Base-by-base conservation (phyloP, 2,888 invertebrate genomes). In the Coleophora deauratella region DNA sequence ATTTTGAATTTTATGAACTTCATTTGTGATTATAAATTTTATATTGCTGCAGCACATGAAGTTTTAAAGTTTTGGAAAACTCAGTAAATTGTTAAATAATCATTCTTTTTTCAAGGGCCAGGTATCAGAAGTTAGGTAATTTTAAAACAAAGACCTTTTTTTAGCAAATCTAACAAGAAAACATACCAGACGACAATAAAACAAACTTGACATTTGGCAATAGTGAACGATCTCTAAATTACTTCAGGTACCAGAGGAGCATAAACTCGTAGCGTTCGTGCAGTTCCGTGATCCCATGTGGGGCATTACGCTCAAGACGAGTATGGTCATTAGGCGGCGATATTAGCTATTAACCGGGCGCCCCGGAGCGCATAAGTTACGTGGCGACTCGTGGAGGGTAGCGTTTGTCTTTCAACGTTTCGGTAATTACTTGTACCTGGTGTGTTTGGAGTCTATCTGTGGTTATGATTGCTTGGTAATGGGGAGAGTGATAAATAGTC, bases 321-420 rank as follows among this genome's bases (percentile, higher is more conserved):
- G 72, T 70, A 70, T 73, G 81, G 84, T 84, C 86, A 86, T 86
- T 86, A 86, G 79, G 69, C 77, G 66, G 67, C 79, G 76, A 79
- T 86, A 86, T 85, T 84, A 86, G 81, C 86, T 84, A 84, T 85
- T 84, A 84, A 72, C 80, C 72, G 73, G 21, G 59, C 70, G 67
- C 74, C 75, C 70, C 64, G 60, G 62, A 57, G 51, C 58, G 60
- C 68, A 71, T 80, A 79, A 77, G 71, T 78, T 75, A 75, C 70
- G 57, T 53, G 60, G 59, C 47, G 54, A 54, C 56, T 69, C 60
- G 61, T 59, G 54, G 51, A 51, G 46, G 57, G 56, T 47, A 41
- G 40, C 35, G 12, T 75, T 72, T 70, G 72, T 75, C 75, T 76
- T 66, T 59, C 65, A 62, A 64, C 62, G 66, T 49, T 55, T 52